Evolutionary conservation across 2,113 vertebrate genomes (phyloP).

Genomic region (Gadus chalcogrammus): DNA sequence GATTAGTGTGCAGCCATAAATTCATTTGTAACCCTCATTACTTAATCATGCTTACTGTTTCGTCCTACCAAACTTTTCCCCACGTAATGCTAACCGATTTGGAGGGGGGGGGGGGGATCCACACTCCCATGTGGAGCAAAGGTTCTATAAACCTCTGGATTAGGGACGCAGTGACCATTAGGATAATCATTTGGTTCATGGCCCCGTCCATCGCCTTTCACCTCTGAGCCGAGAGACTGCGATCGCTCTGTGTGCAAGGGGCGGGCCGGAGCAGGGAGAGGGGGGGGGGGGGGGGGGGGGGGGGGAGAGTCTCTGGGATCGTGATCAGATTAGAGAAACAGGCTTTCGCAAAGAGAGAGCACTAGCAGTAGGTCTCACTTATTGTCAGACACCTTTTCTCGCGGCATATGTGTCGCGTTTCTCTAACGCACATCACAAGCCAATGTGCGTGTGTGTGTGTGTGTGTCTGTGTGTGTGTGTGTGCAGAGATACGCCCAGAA

Average conservation of each 20-base stretch:
- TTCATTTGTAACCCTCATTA: no score
- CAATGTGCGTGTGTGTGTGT: neutral
- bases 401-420: no score
- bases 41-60: no score
- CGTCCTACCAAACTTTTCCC: no score
- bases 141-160: conserved; percentile 27
- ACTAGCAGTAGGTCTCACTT: neutral
- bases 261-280: neutral
- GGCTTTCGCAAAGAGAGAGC: conserved; percentile 1
- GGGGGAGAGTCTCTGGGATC: neutral
- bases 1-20: no score
- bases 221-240: conserved; percentile 19
- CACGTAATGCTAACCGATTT: no score
- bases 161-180: conserved; percentile 24
- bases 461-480: neutral
- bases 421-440: no score
- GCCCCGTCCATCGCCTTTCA: conserved; percentile 39
- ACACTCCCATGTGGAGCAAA: conserved; percentile 18
- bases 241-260: conserved; percentile 18
- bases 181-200: conserved; percentile 27
- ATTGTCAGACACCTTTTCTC: no score
- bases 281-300: no score
- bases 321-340: conserved; percentile 13
- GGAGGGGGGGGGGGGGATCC: no score
- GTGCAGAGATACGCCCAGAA: neutral